Base-by-base conservation (phyloP, 2,797 vertebrate species). In the Sphenodon punctatus region DNA sequence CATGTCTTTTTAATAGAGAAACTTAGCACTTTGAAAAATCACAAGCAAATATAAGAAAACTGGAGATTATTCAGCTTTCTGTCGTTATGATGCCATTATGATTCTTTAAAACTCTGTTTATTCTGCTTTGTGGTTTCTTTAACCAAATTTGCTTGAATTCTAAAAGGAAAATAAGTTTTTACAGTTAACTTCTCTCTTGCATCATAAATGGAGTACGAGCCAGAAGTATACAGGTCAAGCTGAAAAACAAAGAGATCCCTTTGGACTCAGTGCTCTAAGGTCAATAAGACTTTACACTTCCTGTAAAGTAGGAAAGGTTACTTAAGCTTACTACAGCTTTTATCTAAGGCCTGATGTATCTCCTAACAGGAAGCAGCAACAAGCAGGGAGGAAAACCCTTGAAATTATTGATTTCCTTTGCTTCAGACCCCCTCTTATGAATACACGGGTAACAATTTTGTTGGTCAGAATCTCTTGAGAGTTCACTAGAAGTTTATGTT, bases 1-100 rank as follows among this genome's bases (percentile, higher is more conserved):
- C 86, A 80, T 92, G 80, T 90, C 90, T 94, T 95, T 93, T 95
- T 94, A 95, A 94, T 93, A 92, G 58, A 93, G 88, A 92, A 95
- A 93, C 71, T 88, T 92, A 92, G 84, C 87, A 85, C 70, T 88
- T 93, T 89, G 90, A 93, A 94, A 94, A 92, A 93, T 88, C 77
- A 74, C 86, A 82, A 80, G 74, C 85, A 82, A 90, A 86, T 88
- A 88, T 75, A 80, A 92, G 66, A 91, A 63, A 72, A 80, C 51
- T 61, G 30, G 72, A 86, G 88, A 92, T 92, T 92, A 92, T 89
- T 92, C 79, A 90, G 82, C 77, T 76, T 90, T 92, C 80, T 70
- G 46, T 88, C 67, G 87, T 92, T 93, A 91, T 69, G 48, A 55
- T 90, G 70, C 30, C 86, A 45, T 79, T 83, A 89, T 71, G 69